These are phyloP conservation scores for Stegostoma tigrinum DNA, from an alignment of 2,113 vertebrate genomes.

Conservation along the genomic window DNA sequence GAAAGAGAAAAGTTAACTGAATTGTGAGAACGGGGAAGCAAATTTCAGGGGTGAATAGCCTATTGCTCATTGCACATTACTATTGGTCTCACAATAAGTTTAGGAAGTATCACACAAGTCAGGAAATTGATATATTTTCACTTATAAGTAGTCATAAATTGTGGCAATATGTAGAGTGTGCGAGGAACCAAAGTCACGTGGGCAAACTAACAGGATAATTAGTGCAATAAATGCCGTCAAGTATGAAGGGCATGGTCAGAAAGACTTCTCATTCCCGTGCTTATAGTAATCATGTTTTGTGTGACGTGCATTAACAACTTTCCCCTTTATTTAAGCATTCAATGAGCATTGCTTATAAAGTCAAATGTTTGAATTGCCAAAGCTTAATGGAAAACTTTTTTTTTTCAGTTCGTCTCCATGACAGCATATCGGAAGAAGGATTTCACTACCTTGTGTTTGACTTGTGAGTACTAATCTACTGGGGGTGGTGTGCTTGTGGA, in stretches of 20 bases:
- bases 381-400: constrained; percentile 22
- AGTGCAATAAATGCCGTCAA: neutral
- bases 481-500: neutral
- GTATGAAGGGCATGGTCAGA: neutral
- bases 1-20: neutral
- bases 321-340: neutral
- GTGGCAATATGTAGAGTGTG: neutral
- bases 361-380: neutral
- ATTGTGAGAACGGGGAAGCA: neutral
- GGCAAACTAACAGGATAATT: neutral
- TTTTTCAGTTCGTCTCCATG: constrained; percentile 80
- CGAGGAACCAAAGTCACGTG: neutral
- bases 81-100: neutral
- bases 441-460: constrained; percentile 95
- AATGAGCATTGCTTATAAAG: neutral
- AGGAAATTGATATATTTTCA: neutral
- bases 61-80: neutral
- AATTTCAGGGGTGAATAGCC: neutral
- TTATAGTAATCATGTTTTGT: neutral
- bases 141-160: neutral
- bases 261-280: neutral
- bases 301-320: neutral
- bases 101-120: neutral
- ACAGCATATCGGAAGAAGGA: constrained; percentile 92
- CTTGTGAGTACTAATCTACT: constrained; percentile 67